Percentiles rank a stretch among this genome's conserved stretches.
Evolutionary conservation across 2,797 vertebrate species (phyloP).

Genomic region (Sciurus carolinensis): DNA sequence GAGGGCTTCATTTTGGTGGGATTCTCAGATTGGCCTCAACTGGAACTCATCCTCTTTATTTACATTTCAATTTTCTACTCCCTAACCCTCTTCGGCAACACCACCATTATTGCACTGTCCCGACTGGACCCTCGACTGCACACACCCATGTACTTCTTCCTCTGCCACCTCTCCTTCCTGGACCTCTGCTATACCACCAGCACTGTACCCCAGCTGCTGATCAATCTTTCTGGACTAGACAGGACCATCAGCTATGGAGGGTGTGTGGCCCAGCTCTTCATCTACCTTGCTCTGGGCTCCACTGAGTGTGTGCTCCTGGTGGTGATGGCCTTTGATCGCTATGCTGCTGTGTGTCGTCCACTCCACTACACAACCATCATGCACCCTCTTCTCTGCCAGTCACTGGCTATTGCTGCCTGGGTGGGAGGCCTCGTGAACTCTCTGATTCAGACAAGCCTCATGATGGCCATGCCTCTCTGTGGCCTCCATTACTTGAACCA

Average conservation of each 20-base stretch:
- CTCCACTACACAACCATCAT: too few species aligned
- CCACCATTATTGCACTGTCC: conserved; percentile 63
- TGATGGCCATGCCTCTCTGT: conserved; percentile 67
- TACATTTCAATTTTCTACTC: conserved; percentile 3
- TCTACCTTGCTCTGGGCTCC: conserved; percentile 50
- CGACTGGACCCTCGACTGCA: too few species aligned
- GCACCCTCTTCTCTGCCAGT: too few species aligned
- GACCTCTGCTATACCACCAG: conserved; percentile 81
- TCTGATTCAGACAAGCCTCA: not conserved
- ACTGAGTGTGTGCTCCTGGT: conserved; percentile 69
- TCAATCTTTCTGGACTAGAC: not conserved
- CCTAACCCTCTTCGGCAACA: conserved; percentile 79
- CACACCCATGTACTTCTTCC: conserved; percentile 81
- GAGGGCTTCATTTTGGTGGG: conserved; percentile 40
- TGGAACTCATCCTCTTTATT: conserved; percentile 61
- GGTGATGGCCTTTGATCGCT: not conserved
- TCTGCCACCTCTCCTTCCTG: conserved; percentile 81
- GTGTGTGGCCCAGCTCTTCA: conserved; percentile 70
- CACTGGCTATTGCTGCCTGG: too few species aligned
- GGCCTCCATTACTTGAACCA: conserved; percentile 58
- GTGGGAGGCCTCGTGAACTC: too few species aligned
- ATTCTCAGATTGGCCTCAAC: conserved; percentile 58
- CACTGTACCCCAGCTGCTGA: conserved; percentile 64
- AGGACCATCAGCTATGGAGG: conserved; percentile 57
- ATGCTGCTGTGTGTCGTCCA: conserved; percentile 59